phyloP scores from a whole-genome alignment of 2,888 invertebrate species.

The Noctua janthe region DNA sequence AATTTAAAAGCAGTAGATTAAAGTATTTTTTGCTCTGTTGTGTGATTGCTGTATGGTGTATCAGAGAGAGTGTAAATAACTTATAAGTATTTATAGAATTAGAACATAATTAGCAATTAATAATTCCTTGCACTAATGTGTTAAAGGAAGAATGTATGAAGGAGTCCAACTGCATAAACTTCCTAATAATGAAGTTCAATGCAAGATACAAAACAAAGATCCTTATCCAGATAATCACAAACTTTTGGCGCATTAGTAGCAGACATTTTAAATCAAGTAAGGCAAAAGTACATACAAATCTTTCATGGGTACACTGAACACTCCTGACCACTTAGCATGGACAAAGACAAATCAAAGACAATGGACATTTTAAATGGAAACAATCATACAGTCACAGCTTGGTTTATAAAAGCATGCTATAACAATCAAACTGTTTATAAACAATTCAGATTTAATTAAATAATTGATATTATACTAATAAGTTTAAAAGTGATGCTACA shows the following conservation, averaged over 20 bases:
- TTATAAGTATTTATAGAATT: neutral
- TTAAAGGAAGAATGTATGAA: neutral
- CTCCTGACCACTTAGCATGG: conserved; percentile 32
- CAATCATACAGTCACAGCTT: conserved; percentile 63
- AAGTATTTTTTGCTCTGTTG: neutral
- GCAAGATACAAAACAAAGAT: neutral
- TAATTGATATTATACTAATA: conserved; percentile 21
- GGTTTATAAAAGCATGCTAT: conserved; percentile 67
- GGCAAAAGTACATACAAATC: conserved; percentile 38
- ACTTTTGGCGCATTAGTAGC: neutral
- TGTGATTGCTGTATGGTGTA: neutral
- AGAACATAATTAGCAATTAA: neutral
- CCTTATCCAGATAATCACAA: neutral
- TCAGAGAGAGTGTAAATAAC: neutral
- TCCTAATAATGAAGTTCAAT: neutral
- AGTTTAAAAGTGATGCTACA: conserved; percentile 19
- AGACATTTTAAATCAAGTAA: conserved; percentile 8
- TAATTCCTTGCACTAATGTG: neutral
- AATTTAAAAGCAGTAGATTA: neutral
- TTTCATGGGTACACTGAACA: conserved; percentile 37
- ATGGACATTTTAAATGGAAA: conserved; percentile 67
- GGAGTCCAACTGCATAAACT: neutral
- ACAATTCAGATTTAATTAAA: conserved; percentile 45
- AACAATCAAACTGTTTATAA: conserved; percentile 56
- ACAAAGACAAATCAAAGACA: conserved; percentile 64